Conservation (phyloP, 2,888 invertebrate species). For the Sialis lutaria region DNA sequence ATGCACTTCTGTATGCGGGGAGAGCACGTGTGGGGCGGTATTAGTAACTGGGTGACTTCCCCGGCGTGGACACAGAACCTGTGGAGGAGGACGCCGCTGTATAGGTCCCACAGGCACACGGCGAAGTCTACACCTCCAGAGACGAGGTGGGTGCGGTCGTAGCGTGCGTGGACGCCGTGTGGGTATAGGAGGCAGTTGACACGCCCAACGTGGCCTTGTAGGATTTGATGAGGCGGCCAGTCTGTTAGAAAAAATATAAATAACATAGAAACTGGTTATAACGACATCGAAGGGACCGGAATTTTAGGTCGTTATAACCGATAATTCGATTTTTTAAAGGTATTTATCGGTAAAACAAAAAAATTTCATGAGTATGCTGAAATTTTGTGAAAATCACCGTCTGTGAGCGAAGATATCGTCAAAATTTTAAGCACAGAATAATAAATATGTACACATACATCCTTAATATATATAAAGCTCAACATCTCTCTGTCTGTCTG, state of each 20-base stretch:
- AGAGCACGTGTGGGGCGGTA: slow-evolving; percentile 87
- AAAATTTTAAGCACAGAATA: too few relatives aligned
- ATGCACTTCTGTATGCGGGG: slow-evolving; percentile 83
- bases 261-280: too few relatives aligned
- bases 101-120: slow-evolving; percentile 90
- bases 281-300: too few relatives aligned
- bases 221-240: slow-evolving; percentile 78
- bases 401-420: too few relatives aligned
- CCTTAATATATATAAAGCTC: too few relatives aligned
- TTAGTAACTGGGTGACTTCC: slow-evolving; percentile 83
- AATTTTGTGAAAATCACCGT: too few relatives aligned
- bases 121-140: slow-evolving; percentile 98
- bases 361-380: too few relatives aligned
- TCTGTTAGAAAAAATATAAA: slow-evolving; percentile 32
- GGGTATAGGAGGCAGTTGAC: slow-evolving; percentile 94
- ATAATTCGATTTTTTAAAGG: too few relatives aligned
- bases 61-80: slow-evolving; percentile 97
- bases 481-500: too few relatives aligned
- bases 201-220: slow-evolving; percentile 79
- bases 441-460: too few relatives aligned
- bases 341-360: slow-evolving; percentile 8
- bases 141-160: slow-evolving; percentile 74
- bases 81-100: slow-evolving; percentile 74
- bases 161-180: slow-evolving; percentile 75
- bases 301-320: too few relatives aligned